Evolutionary conservation across 92 coral and sea anemone genomes (phyloP).

Genomic region (Phenganax subtilis): DNA sequence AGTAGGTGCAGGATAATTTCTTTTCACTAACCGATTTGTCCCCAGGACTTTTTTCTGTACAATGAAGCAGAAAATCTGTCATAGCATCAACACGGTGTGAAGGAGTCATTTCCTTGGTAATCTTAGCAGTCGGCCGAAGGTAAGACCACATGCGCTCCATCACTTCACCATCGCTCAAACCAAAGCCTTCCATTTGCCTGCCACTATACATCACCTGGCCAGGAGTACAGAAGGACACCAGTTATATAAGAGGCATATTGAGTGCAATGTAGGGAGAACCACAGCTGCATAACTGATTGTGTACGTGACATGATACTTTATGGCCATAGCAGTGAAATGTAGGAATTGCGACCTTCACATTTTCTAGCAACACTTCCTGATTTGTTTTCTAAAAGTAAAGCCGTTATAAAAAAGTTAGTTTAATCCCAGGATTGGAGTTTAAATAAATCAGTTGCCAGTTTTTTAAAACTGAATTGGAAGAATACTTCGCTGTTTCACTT

Average conservation of each 20-base stretch:
- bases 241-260: background rate
- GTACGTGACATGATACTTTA: constrained; percentile 54
- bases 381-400: constrained; percentile 28
- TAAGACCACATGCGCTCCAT: constrained; percentile 58
- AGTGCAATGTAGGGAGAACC: background rate
- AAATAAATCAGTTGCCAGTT: no score
- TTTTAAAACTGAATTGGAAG: no score
- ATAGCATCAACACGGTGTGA: constrained; percentile 49
- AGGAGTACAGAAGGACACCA: background rate
- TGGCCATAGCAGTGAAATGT: constrained; percentile 56
- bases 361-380: constrained; percentile 41
- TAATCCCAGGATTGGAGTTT: no score
- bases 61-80: constrained; percentile 52
- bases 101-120: constrained; percentile 59
- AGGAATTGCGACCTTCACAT: constrained; percentile 50
- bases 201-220: constrained; percentile 46
- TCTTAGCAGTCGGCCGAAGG: constrained; percentile 52
- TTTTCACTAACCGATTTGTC: constrained; percentile 29
- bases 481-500: no score
- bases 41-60: constrained; percentile 49
- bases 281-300: no score
- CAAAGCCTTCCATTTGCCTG: constrained; percentile 47
- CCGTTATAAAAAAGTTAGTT: no score
- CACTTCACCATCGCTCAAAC: constrained; percentile 56
- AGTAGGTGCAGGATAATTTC: no score